phyloP scores from a whole-genome alignment of 92 coral and sea anemone genomes.

The Heteractis magnifica region DNA sequence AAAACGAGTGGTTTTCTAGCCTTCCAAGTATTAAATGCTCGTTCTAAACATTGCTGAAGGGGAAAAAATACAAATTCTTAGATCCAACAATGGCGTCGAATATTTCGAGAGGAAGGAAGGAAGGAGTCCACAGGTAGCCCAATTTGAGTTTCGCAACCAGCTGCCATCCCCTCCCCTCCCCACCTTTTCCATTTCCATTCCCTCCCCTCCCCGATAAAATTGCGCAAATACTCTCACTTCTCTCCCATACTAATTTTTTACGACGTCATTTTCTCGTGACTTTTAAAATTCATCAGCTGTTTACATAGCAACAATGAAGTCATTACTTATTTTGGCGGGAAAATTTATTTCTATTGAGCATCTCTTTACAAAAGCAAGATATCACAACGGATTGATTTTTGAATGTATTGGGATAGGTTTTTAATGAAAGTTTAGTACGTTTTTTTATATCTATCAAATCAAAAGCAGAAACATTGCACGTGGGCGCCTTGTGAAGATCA shows the following conservation, averaged over 20 bases:
- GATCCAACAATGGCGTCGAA: constrained; percentile 44
- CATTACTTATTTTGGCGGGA: not conserved
- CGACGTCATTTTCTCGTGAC: not conserved
- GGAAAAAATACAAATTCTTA: constrained; percentile 6
- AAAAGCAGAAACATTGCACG: not conserved
- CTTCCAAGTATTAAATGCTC: not conserved
- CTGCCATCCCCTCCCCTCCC: constrained; percentile 18
- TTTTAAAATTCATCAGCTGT: not conserved
- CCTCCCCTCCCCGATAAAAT: not conserved
- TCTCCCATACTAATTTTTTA: not conserved
- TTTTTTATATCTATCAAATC: not conserved
- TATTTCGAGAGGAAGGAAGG: constrained; percentile 12
- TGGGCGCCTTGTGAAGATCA: not conserved
- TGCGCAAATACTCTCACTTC: not conserved
- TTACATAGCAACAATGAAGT: not conserved
- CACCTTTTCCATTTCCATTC: not conserved
- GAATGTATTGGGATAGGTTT: too few species aligned
- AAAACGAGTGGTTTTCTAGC: not conserved
- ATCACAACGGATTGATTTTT: too few species aligned
- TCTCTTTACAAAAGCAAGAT: not conserved
- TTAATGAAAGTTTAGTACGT: too few species aligned
- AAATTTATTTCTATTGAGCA: not conserved
- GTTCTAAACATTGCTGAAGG: not conserved
- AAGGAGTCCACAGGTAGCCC: constrained; percentile 41
- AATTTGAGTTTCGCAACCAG: not conserved